A percentile compares a stretch with the other conserved stretches of the same genome.
phyloP scores from a whole-genome alignment of 2,113 vertebrate genomes.

The Theristicus caerulescens region DNA sequence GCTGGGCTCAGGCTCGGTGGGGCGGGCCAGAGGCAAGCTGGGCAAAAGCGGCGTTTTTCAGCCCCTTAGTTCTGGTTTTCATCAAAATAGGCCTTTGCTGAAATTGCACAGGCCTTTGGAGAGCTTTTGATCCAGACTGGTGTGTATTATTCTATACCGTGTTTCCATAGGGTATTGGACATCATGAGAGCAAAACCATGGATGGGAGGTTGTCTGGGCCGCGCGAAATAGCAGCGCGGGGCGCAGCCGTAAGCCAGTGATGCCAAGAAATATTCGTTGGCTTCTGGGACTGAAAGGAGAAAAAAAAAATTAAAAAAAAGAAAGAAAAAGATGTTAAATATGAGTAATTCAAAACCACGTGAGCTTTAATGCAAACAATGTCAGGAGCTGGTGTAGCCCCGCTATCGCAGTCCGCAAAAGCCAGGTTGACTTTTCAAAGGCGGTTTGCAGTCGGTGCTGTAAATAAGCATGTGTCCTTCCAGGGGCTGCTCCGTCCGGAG shows the following conservation, averaged over 20 bases:
- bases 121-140: background rate
- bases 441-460: background rate
- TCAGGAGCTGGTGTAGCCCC: background rate
- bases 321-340: background rate
- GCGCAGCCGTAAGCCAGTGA: background rate
- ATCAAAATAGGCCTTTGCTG: background rate
- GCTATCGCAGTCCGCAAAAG: fast-evolving
- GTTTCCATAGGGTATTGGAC: background rate
- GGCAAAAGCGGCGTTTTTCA: background rate
- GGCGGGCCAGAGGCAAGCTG: background rate
- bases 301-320: fast-evolving
- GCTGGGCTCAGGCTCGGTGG: fast-evolving
- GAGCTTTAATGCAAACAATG: background rate
- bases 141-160: background rate
- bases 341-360: background rate
- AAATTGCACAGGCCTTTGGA: background rate
- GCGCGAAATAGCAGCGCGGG: background rate
- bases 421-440: background rate
- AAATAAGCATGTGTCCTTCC: background rate
- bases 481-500: background rate
- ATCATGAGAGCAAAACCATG: background rate
- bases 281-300: background rate
- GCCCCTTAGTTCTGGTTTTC: background rate
- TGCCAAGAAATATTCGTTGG: background rate
- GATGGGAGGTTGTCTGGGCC: background rate